A percentile compares a stretch with the other conserved stretches of the same genome.
Conservation (phyloP, 2,888 invertebrate species). For the Apodemia mormo region DNA sequence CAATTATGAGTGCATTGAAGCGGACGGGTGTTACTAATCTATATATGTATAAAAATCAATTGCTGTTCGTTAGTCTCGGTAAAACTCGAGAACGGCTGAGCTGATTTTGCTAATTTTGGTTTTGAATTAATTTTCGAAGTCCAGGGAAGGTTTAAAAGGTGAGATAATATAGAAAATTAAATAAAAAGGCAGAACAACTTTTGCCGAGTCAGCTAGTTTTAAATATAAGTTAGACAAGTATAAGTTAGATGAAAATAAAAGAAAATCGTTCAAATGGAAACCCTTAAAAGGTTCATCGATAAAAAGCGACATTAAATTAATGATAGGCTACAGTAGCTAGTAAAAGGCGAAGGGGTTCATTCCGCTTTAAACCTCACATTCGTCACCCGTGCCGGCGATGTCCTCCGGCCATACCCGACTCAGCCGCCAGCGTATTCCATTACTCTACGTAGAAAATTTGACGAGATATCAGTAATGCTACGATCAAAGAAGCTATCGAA, state of each 20-base stretch:
- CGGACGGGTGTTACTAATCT: no score
- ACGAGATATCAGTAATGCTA: slow-evolving; percentile 54
- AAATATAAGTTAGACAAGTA: no score
- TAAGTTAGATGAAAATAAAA: background rate
- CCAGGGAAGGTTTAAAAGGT: no score
- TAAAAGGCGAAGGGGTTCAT: slow-evolving; percentile 34
- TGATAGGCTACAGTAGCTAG: slow-evolving; percentile 49
- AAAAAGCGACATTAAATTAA: slow-evolving; percentile 45
- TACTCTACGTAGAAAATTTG: slow-evolving; percentile 56
- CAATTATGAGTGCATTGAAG: no score
- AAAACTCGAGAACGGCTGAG: no score
- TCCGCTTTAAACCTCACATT: slow-evolving; percentile 34
- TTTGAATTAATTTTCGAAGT: no score
- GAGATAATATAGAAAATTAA: no score
- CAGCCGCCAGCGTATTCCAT: slow-evolving; percentile 44
- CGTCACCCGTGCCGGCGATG: slow-evolving; percentile 29
- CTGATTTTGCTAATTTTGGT: no score
- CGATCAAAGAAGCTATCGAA: slow-evolving; percentile 40
- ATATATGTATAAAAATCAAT: no score
- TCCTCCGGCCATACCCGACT: slow-evolving; percentile 31
- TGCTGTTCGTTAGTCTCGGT: no score
- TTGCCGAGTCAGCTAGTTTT: no score
- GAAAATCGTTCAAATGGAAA: background rate
- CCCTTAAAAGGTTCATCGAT: slow-evolving; percentile 20
- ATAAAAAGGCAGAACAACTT: no score